Evolutionary conservation across 1,140 invertebrate genomes (phyloP).

Genomic region (Saccostrea glomerata): DNA sequence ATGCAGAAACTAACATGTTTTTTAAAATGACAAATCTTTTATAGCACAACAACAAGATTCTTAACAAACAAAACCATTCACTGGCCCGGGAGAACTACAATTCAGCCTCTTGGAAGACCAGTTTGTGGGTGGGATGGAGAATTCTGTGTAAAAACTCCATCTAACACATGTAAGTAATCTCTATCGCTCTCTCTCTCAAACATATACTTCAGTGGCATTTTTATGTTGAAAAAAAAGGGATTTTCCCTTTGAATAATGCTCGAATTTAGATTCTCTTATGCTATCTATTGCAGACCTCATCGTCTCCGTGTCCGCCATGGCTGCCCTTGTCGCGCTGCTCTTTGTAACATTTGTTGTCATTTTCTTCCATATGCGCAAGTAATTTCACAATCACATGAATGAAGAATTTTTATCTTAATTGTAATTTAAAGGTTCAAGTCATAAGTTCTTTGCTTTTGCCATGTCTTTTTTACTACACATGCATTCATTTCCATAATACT

Average conservation of each 20-base stretch:
- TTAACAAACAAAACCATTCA: constrained; percentile 42
- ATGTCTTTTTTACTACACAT: background rate
- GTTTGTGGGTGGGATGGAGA: constrained; percentile 55
- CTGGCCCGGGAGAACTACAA: constrained; percentile 45
- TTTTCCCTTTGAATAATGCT: background rate
- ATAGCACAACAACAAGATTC: background rate
- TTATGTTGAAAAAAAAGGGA: background rate
- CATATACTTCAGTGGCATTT: background rate
- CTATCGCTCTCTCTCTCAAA: background rate
- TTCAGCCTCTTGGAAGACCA: constrained; percentile 43
- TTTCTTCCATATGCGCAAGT: constrained; percentile 17
- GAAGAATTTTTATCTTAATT: no score
- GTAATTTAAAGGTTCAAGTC: no score
- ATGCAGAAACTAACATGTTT: no score
- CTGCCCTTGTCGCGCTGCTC: background rate
- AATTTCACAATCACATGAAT: background rate
- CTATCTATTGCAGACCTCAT: background rate
- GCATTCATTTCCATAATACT: background rate
- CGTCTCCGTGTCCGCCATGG: background rate
- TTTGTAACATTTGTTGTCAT: background rate
- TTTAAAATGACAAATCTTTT: background rate
- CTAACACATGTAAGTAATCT: background rate
- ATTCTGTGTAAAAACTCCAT: background rate
- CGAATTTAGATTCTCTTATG: background rate
- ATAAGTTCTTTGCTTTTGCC: background rate